Base-by-base conservation (phyloP, 1,140 invertebrate genomes). In the Ephestia elutella region DNA sequence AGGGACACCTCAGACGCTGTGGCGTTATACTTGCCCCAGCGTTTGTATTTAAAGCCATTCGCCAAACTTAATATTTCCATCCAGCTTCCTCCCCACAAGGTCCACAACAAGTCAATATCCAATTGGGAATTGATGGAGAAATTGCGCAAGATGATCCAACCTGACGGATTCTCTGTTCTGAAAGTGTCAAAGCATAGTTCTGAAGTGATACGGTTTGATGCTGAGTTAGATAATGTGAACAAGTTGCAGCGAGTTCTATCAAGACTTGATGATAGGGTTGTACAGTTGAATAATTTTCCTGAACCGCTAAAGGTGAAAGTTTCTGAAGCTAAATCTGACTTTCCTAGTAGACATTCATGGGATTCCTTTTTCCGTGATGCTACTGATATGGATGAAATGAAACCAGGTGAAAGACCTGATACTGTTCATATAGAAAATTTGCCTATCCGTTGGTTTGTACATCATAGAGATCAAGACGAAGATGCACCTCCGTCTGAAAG, bases 111-210 rank as follows among this genome's bases (percentile, higher is more conserved):
- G 90, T 93, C 95, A 8, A 95, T 99, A 72, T 97, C 96, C 65
- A 97, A 96, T 89, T 96, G 95, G 93, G 96, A 98, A 89, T 92
- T 98, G 58, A 97, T 97, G 94, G 96, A 98, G 84, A 96, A 96
- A 89, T 86, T 98, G 55, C 94, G 95, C 71, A 88, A 92, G 66
- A 92, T 96, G 79, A 93, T 96, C 58, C 92, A 92, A 75, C 97
- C 97, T 54, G 95, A 98, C 75, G 91, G 93, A 70, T 98, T 98
- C 87, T 91, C 93, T 5, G 87, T 92, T 17, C 89, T 99, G 51
- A 97, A 97, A 92, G 90, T 91, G 72, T 81, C 93, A 2, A 98
- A 98, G 87, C 97, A 94, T 77, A 96, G 96, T 17, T 82, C 97
- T 50, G 96, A 98, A 85, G 95, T 96, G 80, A 94, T 99, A 66